Evolutionary conservation across 2,113 vertebrate species (phyloP).

Genomic region (Suricata suricatta): DNA sequence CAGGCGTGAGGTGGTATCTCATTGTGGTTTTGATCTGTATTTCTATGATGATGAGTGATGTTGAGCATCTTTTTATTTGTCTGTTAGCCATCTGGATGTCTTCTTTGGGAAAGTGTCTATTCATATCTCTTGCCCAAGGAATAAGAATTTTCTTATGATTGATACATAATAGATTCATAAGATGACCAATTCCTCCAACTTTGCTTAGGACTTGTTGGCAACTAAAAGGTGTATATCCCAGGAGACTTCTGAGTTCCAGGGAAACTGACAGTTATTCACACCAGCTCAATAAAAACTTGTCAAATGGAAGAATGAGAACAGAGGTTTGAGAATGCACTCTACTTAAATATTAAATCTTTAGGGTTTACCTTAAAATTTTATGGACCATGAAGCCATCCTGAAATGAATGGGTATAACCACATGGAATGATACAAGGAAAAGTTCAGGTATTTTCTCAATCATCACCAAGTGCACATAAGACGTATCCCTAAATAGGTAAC

Average conservation of each 20-base stretch:
- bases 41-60: too few species aligned
- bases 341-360: not conserved
- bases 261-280: not conserved
- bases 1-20: too few species aligned
- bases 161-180: not conserved
- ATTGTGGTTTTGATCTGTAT: too few species aligned
- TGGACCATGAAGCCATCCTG: not conserved
- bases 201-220: not conserved
- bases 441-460: not conserved
- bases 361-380: not conserved
- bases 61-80: too few species aligned
- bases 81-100: too few species aligned
- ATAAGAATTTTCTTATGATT: not conserved
- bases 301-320: not conserved
- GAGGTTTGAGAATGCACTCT: not conserved
- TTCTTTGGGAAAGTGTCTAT: too few species aligned
- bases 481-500: not conserved
- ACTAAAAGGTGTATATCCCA: not conserved
- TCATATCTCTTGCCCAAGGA: too few species aligned
- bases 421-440: not conserved
- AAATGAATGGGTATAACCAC: not conserved
- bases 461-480: not conserved
- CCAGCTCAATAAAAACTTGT: not conserved
- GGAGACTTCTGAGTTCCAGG: not conserved
- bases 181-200: fast-evolving